These are phyloP conservation scores for Esox masquinongy DNA, from an alignment of 2,797 vertebrate genomes.

Conservation along the genomic window DNA sequence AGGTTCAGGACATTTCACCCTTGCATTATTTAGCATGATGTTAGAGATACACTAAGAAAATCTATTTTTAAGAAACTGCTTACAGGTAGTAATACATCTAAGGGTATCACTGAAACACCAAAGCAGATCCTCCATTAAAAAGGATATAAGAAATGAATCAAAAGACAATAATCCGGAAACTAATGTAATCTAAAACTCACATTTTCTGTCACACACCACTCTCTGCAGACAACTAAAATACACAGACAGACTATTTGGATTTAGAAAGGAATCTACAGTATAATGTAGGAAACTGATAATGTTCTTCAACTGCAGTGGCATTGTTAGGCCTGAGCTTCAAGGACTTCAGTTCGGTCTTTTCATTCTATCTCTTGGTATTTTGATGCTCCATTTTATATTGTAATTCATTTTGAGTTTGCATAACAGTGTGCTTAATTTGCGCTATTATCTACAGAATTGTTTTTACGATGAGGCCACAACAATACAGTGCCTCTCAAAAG, in stretches of 20 bases:
- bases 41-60: constrained; percentile 36
- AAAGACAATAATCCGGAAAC: neutral
- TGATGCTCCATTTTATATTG: too few species aligned
- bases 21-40: constrained; percentile 37
- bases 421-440: too few species aligned
- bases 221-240: constrained; percentile 4
- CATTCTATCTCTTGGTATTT: too few species aligned
- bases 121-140: constrained; percentile 8
- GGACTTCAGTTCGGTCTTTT: too few species aligned
- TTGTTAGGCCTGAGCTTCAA: too few species aligned
- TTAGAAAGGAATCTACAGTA: neutral
- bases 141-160: constrained; percentile 16
- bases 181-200: neutral
- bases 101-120: constrained; percentile 45
- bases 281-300: neutral
- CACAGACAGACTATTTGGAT: constrained; percentile 2
- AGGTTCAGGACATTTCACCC: neutral
- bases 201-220: neutral
- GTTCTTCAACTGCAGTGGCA: neutral
- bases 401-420: too few species aligned
- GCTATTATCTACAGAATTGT: too few species aligned
- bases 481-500: too few species aligned
- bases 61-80: constrained; percentile 46
- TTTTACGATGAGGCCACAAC: too few species aligned
- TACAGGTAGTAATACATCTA: constrained; percentile 50